These are phyloP conservation scores for Rhyacophila brunnea DNA, from an alignment of 1,140 invertebrate genomes.

Conservation along the genomic window DNA sequence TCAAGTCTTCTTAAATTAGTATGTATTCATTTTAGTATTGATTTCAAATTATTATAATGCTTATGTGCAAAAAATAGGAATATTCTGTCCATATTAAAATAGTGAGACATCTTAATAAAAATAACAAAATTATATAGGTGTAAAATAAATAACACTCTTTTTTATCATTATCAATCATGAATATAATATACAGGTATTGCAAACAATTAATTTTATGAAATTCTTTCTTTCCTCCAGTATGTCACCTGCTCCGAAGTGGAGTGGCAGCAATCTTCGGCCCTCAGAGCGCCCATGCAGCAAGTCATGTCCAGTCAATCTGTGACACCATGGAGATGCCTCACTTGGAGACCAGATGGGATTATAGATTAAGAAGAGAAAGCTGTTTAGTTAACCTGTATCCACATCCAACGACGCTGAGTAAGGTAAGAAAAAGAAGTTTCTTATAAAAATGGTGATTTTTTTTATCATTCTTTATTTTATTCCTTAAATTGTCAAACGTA, in stretches of 20 bases:
- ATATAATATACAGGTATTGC: neutral
- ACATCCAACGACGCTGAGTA: constrained; percentile 83
- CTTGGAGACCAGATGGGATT: constrained; percentile 92
- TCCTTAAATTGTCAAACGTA: too few species aligned
- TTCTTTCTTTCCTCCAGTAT: constrained; percentile 67
- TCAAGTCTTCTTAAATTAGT: too few species aligned
- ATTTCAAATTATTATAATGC: too few species aligned
- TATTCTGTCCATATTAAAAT: too few species aligned
- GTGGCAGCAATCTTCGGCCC: constrained; percentile 94
- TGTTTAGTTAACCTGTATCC: constrained; percentile 93
- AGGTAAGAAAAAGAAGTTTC: constrained; percentile 60
- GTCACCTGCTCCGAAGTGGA: constrained; percentile 79
- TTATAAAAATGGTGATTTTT: too few species aligned
- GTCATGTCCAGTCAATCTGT: constrained; percentile 93
- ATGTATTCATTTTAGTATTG: too few species aligned
- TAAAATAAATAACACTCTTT: neutral
- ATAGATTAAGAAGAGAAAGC: constrained; percentile 79
- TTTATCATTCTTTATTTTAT: too few species aligned
- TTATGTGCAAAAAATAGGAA: too few species aligned
- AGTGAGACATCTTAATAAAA: neutral
- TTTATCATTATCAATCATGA: neutral
- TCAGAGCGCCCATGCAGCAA: constrained; percentile 83
- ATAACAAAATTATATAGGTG: too few species aligned
- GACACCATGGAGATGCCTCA: constrained; percentile 95
- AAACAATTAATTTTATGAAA: neutral